Conservation (phyloP, 2,797 vertebrate genomes). For the Pyrocephalus nanus region DNA sequence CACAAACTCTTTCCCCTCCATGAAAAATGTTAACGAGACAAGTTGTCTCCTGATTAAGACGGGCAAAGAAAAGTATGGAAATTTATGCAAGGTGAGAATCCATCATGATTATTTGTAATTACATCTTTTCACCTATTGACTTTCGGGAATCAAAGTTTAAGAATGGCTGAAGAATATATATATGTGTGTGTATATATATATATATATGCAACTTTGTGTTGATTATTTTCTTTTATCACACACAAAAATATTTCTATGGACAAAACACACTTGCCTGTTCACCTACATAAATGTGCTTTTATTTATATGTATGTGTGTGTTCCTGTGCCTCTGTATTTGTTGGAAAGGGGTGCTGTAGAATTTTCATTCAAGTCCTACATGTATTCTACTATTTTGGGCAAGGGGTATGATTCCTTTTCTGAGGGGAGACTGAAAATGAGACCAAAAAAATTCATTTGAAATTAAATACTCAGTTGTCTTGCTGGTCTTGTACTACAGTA, state of each 20-base stretch:
- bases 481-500: not conserved
- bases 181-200: too few relatives aligned
- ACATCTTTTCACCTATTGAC: not conserved
- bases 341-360: not conserved
- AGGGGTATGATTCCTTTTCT: not conserved
- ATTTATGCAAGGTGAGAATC: not conserved
- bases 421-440: not conserved
- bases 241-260: not conserved
- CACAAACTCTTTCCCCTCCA: constrained; percentile 3
- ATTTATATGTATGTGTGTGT: not conserved
- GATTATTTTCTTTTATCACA: not conserved
- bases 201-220: not conserved
- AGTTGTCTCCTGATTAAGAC: not conserved
- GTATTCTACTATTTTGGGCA: not conserved
- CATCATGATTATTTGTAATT: not conserved
- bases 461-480: not conserved
- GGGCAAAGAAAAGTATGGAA: not conserved
- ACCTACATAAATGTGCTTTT: not conserved
- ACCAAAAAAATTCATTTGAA: not conserved
- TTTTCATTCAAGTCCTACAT: not conserved
- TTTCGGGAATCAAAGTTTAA: not conserved
- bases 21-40: not conserved
- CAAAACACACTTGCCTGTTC: not conserved
- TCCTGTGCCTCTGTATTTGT: not conserved
- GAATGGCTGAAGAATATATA: not conserved